Percentiles rank a stretch among this genome's conserved stretches.
Conservation (phyloP, 2,888 invertebrate genomes). For the Caenorhabditis imperialis region DNA sequence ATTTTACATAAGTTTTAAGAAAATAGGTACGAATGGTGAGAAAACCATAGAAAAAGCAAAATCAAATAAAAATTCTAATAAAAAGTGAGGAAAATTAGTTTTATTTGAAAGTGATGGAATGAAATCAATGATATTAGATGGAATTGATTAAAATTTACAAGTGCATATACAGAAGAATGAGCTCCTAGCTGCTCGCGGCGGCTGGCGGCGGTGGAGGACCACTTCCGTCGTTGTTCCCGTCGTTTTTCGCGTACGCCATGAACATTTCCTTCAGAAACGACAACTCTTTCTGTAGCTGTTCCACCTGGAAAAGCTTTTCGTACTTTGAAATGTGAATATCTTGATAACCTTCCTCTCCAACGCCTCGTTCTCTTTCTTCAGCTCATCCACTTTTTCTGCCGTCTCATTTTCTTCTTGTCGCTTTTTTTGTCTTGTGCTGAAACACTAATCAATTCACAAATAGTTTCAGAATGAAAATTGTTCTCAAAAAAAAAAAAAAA, state of each 20-base stretch:
- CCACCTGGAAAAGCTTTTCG: slow-evolving; percentile 59
- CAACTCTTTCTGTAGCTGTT: slow-evolving; percentile 75
- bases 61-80: not conserved
- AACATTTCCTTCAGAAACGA: slow-evolving; percentile 78
- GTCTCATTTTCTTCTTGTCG: slow-evolving; percentile 76
- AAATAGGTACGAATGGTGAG: not conserved
- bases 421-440: slow-evolving; percentile 76
- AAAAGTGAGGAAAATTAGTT: slow-evolving; percentile 1
- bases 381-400: slow-evolving; percentile 69
- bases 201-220: slow-evolving; percentile 22
- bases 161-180: not conserved
- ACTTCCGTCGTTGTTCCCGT: slow-evolving; percentile 17
- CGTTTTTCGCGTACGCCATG: slow-evolving; percentile 70
- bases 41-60: slow-evolving; percentile 2
- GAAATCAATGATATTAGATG: too few relatives aligned
- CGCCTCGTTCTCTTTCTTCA: slow-evolving; percentile 75
- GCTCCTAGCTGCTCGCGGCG: not conserved
- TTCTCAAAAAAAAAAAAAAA: too few relatives aligned
- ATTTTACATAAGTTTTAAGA: not conserved
- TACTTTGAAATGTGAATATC: not conserved
- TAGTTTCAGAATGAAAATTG: too few relatives aligned
- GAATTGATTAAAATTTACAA: not conserved
- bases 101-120: not conserved
- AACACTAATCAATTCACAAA: too few relatives aligned
- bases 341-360: slow-evolving; percentile 72